phyloP scores from a whole-genome alignment of 2,113 vertebrate species.

The Puntigrus tetrazona region DNA sequence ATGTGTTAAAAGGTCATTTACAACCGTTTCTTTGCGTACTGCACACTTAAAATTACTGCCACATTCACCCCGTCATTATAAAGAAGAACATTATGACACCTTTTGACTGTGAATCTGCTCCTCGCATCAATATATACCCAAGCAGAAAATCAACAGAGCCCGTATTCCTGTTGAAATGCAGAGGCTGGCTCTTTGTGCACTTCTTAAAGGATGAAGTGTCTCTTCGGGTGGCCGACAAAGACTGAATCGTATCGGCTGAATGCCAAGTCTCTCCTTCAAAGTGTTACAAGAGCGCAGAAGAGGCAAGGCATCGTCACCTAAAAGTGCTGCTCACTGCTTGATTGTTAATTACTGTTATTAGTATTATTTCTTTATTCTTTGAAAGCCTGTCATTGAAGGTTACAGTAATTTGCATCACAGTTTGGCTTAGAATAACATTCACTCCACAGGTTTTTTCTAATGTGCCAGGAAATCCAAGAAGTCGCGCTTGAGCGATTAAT shows the following conservation, averaged over 20 bases:
- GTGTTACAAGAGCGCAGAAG: background rate
- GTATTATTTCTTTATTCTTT: background rate
- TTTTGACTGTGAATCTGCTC: background rate
- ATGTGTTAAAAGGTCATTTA: constrained; percentile 1
- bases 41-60: background rate
- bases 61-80: background rate
- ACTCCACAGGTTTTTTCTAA: background rate
- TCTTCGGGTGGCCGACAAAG: constrained; percentile 6
- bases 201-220: constrained; percentile 4
- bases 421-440: background rate
- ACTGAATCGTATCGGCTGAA: background rate
- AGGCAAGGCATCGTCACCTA: background rate
- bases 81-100: background rate
- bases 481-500: background rate
- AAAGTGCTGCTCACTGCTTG: background rate
- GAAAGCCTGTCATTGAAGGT: background rate
- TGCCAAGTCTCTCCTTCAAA: background rate
- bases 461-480: constrained; percentile 3
- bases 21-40: background rate
- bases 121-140: background rate
- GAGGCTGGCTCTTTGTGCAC: background rate
- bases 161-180: background rate
- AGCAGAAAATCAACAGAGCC: constrained; percentile 10
- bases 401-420: background rate
- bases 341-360: constrained; percentile 16